These are phyloP conservation scores for Naja naja DNA, from an alignment of 2,113 vertebrate species.

Conservation along the genomic window DNA sequence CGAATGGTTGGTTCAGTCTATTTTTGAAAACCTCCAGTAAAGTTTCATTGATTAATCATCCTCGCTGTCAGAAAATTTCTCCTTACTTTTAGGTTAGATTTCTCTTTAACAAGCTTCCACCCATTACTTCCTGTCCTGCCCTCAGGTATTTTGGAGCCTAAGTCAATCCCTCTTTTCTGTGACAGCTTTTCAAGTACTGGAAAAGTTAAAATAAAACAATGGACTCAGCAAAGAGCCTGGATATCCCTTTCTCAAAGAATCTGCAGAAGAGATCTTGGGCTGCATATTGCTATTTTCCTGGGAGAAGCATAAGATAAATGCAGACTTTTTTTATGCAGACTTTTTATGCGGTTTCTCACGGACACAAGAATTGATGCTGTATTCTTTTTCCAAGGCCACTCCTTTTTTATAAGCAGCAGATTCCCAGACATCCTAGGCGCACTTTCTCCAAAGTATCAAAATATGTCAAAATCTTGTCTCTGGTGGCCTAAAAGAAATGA, in stretches of 20 bases:
- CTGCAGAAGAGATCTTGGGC: background rate
- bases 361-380: background rate
- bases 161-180: background rate
- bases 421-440: background rate
- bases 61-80: background rate
- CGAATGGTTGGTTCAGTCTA: background rate
- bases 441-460: background rate
- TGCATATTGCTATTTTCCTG: background rate
- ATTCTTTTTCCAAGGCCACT: background rate
- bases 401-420: background rate
- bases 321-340: background rate
- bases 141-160: background rate
- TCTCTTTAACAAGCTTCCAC: background rate
- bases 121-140: background rate
- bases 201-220: background rate
- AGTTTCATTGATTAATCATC: background rate
- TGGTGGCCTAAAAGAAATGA: background rate
- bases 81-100: background rate
- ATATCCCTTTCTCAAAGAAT: background rate
- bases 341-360: background rate
- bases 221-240: background rate
- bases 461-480: background rate
- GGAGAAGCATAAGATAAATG: background rate
- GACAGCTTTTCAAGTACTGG: background rate
- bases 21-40: background rate